Evolutionary conservation across 2,113 vertebrate species (phyloP).

Genomic region (Hemiscyllium ocellatum): DNA sequence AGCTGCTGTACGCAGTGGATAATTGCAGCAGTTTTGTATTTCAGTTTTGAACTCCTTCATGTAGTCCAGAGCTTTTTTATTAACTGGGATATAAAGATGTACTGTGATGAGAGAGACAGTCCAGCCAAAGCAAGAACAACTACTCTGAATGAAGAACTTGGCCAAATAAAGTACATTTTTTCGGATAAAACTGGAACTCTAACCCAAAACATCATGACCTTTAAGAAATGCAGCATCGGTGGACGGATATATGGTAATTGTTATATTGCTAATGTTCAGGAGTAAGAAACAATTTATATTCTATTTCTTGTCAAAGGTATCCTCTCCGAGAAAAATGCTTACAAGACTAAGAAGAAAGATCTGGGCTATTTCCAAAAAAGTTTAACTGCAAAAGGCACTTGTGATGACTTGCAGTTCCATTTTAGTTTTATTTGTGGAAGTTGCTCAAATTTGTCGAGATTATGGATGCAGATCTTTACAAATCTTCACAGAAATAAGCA

Average conservation of each 20-base stretch:
- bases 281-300: neutral
- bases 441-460: neutral
- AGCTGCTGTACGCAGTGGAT: neutral
- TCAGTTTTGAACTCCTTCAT: constrained; percentile 77
- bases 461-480: neutral
- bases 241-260: constrained; percentile 70
- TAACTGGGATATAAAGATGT: constrained; percentile 80
- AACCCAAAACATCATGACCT: constrained; percentile 79
- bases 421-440: neutral
- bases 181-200: constrained; percentile 55
- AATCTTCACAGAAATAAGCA: neutral
- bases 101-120: constrained; percentile 52
- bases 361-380: neutral
- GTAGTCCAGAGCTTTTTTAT: constrained; percentile 79
- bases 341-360: neutral
- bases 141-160: constrained; percentile 77
- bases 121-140: constrained; percentile 74
- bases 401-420: neutral
- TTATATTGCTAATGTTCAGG: neutral
- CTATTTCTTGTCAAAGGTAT: neutral
- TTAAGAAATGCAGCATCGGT: constrained; percentile 80
- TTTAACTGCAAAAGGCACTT: neutral
- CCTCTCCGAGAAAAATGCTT: neutral
- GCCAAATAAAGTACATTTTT: constrained; percentile 82
- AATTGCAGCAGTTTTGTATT: neutral